Evolutionary conservation across 2,797 vertebrate genomes (phyloP), one percentile per base, ranked within the genome.

Genomic region (Urosaurus nigricauda): DNA sequence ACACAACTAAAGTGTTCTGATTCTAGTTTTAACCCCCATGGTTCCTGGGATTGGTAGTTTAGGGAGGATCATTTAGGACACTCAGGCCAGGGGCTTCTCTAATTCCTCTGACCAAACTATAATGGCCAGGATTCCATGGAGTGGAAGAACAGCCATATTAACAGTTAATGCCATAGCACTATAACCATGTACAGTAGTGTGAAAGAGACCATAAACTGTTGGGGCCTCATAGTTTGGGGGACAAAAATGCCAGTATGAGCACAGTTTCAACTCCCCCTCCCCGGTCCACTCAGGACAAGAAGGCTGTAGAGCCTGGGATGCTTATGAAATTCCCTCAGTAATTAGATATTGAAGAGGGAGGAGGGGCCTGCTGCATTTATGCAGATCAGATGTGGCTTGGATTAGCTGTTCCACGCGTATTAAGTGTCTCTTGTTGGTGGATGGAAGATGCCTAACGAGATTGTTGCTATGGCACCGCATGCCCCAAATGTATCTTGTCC

Each of bases 391-490:
- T 82, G 79, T 75, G 19, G 71, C 56, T 43, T 89, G 88, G 84
- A 89, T 86, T 89, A 86, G 71, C 79, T 89, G 88, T 89, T 86
- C 88, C 29, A 17, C 37, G 70, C 9, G 84, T 82, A 89, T 89
- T 77, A 68, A 77, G 84, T 83, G 47, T 89, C 84, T 86, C 84
- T 78, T 56, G n/a, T 83, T n/a, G 47, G 71, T 83, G 84, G 68
- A 82, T 6, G 24, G 84, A 82, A 83, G 84, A 83, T 77, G 79
- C 60, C 80, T 65, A 56, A 40, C 19, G 7, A 65, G 71, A 68
- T 74, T 51, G 40, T 77, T 77, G 84, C 79, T 82, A 70, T 70
- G 58, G 37, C 2, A 21, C 37, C 29, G 47, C 53, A 24, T n/a
- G 58, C 29, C 58, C 58, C 60, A 68, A 53, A 75, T 8, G 43